Evolutionary conservation across 2,113 vertebrate species (phyloP), one percentile per base, ranked within the genome.

Genomic region (Zootoca vivipara): DNA sequence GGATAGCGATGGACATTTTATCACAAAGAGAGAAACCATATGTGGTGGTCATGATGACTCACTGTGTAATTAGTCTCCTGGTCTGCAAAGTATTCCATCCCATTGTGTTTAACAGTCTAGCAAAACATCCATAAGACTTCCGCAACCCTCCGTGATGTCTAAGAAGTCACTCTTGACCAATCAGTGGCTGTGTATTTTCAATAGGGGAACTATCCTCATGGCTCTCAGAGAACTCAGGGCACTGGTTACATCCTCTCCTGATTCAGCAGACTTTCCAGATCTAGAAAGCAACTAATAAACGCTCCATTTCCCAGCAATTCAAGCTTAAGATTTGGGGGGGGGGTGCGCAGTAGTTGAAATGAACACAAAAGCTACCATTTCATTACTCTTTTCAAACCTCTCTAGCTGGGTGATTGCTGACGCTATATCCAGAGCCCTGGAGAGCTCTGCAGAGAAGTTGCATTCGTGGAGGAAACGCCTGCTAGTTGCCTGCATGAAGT

Each of bases 361-460:
- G 67, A 30, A 0, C 24, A 62, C 20, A 82, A 15, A 3, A n/a
- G n/a, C 26, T 69, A 5, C 88, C 75, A 0, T 22, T 79, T 79
- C 65, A 5, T 87, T 78, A 8, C 22, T 92, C 40, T 42, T 10
- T 78, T 7, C 40, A 83, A 1, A 74, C 6, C 90, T 85, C 81
- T 62, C 94, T 94, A 99, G 99, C 12, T 99, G 99, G 99, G 80
- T 90, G 0, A 89, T 99, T 74, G 98, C 97, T 9, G 98, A 99
- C 85, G 92, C 97, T 1, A 22, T 99, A 87, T 95, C 94, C 2
- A 93, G 95, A 33, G 95, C 95, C 58, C 96, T 99, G 89, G 88
- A 92, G 22, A 94, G 91, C 74, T 94, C 91, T 0, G 94, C 93
- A 30, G 95, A 96, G 75, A 91, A 97, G 81, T 89, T 96, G 64